Evolutionary conservation across 2,888 invertebrate species (phyloP).

Genomic region (Pterostichus niger): DNA sequence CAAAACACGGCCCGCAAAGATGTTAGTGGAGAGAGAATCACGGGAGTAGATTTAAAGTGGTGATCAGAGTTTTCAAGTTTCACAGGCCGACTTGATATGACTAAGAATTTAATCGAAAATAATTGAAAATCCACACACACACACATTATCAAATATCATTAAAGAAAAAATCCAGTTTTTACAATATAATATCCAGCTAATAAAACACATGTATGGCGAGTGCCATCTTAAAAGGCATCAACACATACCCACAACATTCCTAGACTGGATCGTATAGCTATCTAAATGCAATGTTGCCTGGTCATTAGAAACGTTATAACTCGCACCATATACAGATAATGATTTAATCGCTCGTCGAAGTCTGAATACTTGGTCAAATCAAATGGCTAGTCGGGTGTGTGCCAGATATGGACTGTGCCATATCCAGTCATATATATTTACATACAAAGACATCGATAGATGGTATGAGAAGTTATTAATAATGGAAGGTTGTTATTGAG

Average conservation of each 20-base stretch:
- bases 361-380: background rate
- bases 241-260: background rate
- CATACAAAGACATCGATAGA: constrained; percentile 24
- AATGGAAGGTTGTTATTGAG: background rate
- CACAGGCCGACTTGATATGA: no score
- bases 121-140: no score
- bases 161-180: no score
- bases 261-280: background rate
- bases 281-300: background rate
- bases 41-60: no score
- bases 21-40: no score
- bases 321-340: constrained; percentile 33
- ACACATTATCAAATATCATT: no score
- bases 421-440: constrained; percentile 1
- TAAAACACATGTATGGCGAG: background rate
- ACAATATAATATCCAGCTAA: background rate
- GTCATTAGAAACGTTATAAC: constrained; percentile 30
- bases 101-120: no score
- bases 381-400: background rate
- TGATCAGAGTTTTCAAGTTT: no score
- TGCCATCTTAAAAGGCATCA: constrained; percentile 25
- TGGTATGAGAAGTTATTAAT: background rate
- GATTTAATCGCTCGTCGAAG: constrained; percentile 19
- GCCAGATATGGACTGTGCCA: constrained; percentile 18
- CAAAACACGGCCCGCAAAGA: no score